A percentile compares a stretch with the other conserved stretches of the same genome.
Evolutionary conservation across 2,888 invertebrate species (phyloP).

Genomic region (Chydorus sphaericus): DNA sequence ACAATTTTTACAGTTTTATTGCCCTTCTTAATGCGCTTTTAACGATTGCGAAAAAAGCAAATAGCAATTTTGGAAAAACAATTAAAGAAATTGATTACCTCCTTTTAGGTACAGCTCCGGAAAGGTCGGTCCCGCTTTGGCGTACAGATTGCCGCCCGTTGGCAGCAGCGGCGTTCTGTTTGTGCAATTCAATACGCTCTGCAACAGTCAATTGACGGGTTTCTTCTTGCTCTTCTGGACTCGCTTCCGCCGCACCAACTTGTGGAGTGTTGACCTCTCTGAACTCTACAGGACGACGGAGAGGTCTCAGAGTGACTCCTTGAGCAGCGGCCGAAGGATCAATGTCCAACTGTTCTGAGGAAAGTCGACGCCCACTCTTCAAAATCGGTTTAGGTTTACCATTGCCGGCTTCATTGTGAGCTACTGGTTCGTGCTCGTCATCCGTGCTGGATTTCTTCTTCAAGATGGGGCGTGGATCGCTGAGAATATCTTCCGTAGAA

Average conservation of each 20-base stretch:
- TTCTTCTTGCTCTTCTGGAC: neutral
- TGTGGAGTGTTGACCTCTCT: neutral
- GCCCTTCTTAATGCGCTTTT: no score
- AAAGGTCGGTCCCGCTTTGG: neutral
- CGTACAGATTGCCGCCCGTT: neutral
- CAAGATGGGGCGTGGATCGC: slow-evolving; percentile 48
- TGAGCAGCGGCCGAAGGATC: slow-evolving; percentile 31
- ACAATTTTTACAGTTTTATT: no score
- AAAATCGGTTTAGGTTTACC: slow-evolving; percentile 61
- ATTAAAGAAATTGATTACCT: no score
- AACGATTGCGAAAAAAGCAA: no score
- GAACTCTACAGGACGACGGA: neutral
- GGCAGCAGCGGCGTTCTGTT: neutral
- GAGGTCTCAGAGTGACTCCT: neutral
- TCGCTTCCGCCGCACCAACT: neutral
- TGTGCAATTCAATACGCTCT: slow-evolving; percentile 32
- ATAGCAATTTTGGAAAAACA: no score
- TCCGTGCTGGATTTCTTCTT: slow-evolving; percentile 73
- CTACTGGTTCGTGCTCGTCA: slow-evolving; percentile 34
- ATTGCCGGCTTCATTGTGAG: slow-evolving; percentile 35
- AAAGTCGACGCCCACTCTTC: slow-evolving; percentile 49
- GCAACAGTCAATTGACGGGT: slow-evolving; percentile 38
- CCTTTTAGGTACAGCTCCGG: no score
- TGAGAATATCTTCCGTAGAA: slow-evolving; percentile 44
- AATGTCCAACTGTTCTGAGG: slow-evolving; percentile 37